A percentile compares a stretch with the other conserved stretches of the same genome.
Evolutionary conservation across 2,797 vertebrate genomes (phyloP).

Genomic region (Oreonectes daqikongensis): DNA sequence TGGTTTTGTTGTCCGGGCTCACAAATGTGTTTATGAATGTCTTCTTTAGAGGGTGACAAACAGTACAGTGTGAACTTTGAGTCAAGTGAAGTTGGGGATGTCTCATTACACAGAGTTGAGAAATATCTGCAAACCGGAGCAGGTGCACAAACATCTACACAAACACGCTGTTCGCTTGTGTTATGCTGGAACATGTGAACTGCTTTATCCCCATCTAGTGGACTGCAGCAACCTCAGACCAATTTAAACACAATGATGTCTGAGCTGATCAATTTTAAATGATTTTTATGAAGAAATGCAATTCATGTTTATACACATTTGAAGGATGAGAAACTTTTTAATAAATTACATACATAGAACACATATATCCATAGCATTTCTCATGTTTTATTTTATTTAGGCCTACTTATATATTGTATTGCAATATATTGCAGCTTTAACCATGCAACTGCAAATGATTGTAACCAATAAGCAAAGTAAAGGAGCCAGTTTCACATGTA

Average conservation of each 20-base stretch:
- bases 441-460: background rate
- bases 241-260: background rate
- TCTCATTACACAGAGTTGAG: slow-evolving; percentile 21
- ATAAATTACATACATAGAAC: too few relatives aligned
- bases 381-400: too few relatives aligned
- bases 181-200: slow-evolving; percentile 15
- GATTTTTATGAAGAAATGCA: too few relatives aligned
- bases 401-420: background rate
- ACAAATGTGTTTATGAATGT: too few relatives aligned
- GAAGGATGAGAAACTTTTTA: too few relatives aligned
- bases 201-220: slow-evolving; percentile 59
- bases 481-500: background rate
- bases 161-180: background rate
- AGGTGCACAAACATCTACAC: slow-evolving; percentile 33
- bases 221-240: slow-evolving; percentile 25
- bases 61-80: background rate
- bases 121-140: slow-evolving; percentile 29
- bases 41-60: background rate
- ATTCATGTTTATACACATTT: too few relatives aligned
- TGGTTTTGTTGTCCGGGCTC: too few relatives aligned
- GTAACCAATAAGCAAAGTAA: background rate
- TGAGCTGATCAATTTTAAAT: too few relatives aligned
- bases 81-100: background rate
- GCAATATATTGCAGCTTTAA: background rate
- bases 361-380: too few relatives aligned